phyloP scores from a whole-genome alignment of 2,113 vertebrate genomes.

The Bucco capensis region DNA sequence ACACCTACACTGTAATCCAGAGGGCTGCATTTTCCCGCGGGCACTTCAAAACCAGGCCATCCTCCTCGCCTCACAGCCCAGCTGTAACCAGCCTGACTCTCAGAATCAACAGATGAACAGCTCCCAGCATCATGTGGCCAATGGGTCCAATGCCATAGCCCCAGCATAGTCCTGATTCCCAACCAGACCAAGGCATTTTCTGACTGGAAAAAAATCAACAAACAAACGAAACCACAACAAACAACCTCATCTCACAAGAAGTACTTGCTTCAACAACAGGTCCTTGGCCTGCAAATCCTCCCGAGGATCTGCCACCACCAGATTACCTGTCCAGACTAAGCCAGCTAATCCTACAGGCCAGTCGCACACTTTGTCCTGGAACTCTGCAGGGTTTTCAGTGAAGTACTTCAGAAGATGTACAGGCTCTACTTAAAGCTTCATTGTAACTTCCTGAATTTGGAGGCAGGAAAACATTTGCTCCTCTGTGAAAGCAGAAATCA shows the following conservation, averaged over 20 bases:
- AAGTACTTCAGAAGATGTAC: not conserved
- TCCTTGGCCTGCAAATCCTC: slow-evolving; percentile 26
- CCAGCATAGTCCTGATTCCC: not conserved
- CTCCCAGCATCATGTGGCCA: not conserved
- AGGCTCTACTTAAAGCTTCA: not conserved
- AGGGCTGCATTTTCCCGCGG: slow-evolving; percentile 26
- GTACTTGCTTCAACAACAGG: not conserved
- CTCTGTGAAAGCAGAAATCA: not conserved
- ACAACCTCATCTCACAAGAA: not conserved
- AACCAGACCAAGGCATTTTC: not conserved
- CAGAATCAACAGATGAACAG: not conserved
- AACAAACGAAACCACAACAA: not conserved
- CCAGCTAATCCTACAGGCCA: slow-evolving; percentile 21
- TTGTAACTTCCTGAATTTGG: not conserved
- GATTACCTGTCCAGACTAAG: slow-evolving; percentile 31
- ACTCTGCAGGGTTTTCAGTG: not conserved
- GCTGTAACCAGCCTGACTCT: not conserved
- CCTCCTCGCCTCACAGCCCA: not conserved
- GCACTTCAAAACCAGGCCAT: slow-evolving; percentile 7
- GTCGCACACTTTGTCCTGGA: not conserved
- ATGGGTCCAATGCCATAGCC: not conserved
- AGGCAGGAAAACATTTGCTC: not conserved
- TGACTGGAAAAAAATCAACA: not conserved
- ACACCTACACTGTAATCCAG: slow-evolving; percentile 48
- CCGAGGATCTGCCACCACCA: slow-evolving; percentile 16